Evolutionary conservation across 2,797 vertebrate species (phyloP), one percentile per base, ranked within the genome.

Genomic region (Paguma larvata): DNA sequence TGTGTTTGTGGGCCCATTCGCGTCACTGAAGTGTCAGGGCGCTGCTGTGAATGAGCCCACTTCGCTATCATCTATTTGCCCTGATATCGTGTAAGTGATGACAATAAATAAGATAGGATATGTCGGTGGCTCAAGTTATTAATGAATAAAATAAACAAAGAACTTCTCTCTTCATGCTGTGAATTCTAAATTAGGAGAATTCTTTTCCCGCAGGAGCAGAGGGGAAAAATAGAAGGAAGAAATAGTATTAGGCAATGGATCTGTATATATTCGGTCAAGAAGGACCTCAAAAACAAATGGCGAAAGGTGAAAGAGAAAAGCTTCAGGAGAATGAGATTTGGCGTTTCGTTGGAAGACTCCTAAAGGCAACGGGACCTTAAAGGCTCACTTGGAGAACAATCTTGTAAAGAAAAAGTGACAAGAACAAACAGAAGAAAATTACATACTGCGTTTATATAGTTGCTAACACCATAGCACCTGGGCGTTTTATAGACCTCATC

Each of bases 61-160:
- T 93, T 92, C 46, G 38, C 48, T 94, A 51, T 82, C 84, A 85
- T 88, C 48, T 48, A 62, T 62, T 73, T 87, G 86, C 70, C 59
- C 94, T 94, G 88, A 75, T 27, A 87, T 18, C 19, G 27, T 88
- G 51, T 80, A 93, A 38, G 62, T 87, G 73, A 85, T 63, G 32
- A 96, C 72, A 93, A 80, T 85, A 91, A 93, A 89, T 1, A 18
- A 92, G 77, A 95, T 53, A 44, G 79, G 70, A 65, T 48, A 92
- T 46, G 65, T 95, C 0, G 0, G 1, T 90, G 77, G 72, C 38
- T 93, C 27, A 88, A 85, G 53, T 85, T 70, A 88, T 79, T 96
- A 85, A 94, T 79, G 77, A 96, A 91, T 27, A 65, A 93, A 44
- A 92, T 44, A 70, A 85, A 44, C 65, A 89, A 94, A 91, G 59